Evolutionary conservation across 2,888 invertebrate genomes (phyloP).

Genomic region (Dasypolia templi): DNA sequence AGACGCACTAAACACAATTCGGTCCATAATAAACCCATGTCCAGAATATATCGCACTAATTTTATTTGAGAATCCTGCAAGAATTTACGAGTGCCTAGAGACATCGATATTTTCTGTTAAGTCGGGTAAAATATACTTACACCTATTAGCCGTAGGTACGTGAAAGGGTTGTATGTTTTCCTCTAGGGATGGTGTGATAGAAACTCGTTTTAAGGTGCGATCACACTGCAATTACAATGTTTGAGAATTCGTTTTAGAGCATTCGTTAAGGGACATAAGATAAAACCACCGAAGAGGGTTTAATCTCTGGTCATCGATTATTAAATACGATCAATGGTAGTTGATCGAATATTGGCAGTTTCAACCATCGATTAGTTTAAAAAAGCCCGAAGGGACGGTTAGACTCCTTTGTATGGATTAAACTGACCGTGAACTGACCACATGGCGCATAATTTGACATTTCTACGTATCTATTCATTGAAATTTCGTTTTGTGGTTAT

Average conservation of each 20-base stretch:
- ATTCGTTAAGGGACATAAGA: background rate
- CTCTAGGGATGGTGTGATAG: constrained; percentile 43
- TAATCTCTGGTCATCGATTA: too few relatives aligned
- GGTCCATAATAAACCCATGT: constrained; percentile 11
- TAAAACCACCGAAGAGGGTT: too few relatives aligned
- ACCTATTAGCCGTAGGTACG: constrained; percentile 57
- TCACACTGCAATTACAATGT: background rate
- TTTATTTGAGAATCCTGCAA: constrained; percentile 56
- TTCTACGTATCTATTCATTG: too few relatives aligned
- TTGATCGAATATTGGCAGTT: too few relatives aligned
- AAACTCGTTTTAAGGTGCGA: constrained; percentile 43
- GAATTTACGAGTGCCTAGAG: constrained; percentile 61
- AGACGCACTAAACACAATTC: background rate
- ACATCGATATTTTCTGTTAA: constrained; percentile 63
- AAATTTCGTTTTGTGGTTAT: background rate
- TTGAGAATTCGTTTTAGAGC: too few relatives aligned
- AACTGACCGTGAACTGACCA: too few relatives aligned
- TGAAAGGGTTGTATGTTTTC: constrained; percentile 53
- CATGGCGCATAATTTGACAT: too few relatives aligned
- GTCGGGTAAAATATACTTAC: constrained; percentile 56
- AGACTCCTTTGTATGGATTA: too few relatives aligned
- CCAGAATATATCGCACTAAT: constrained; percentile 42
- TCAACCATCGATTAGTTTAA: too few relatives aligned
- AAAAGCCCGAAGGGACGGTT: too few relatives aligned
- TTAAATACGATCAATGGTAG: too few relatives aligned